A percentile compares a stretch with the other conserved stretches of the same genome.
Conservation (phyloP, 2,113 vertebrate species). For the Eolophus roseicapilla region DNA sequence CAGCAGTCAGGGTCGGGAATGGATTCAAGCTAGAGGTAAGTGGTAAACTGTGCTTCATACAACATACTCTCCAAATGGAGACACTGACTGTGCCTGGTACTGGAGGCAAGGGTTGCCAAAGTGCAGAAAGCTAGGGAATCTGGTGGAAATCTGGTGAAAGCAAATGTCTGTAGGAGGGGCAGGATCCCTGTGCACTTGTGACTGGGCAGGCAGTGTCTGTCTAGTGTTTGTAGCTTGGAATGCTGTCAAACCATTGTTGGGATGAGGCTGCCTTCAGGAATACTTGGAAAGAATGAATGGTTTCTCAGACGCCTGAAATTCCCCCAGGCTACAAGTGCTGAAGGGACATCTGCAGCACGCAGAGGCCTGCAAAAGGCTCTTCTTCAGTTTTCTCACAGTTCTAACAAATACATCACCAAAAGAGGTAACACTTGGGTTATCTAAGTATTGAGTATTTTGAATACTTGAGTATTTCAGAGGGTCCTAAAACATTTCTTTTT, state of each 20-base stretch:
- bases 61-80: accelerated
- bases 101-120: not conserved
- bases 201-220: accelerated
- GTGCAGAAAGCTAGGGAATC: accelerated
- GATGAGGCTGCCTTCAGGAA: not conserved
- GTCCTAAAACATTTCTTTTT: not conserved
- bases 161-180: accelerated
- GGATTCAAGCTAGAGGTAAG: not conserved
- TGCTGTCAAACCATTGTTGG: accelerated
- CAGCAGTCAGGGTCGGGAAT: accelerated
- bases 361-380: not conserved
- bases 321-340: accelerated
- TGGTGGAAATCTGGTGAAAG: accelerated
- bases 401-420: not conserved
- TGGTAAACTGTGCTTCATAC: accelerated
- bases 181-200: accelerated
- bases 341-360: not conserved
- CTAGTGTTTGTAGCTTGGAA: accelerated
- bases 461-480: not conserved
- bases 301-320: not conserved
- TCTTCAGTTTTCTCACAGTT: not conserved
- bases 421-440: accelerated
- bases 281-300: accelerated
- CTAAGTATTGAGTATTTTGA: not conserved
- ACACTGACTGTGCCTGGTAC: accelerated